A percentile compares a stretch with the other conserved stretches of the same genome.
Conservation (phyloP, 2,113 vertebrate species). For the Oryzias javanicus region DNA sequence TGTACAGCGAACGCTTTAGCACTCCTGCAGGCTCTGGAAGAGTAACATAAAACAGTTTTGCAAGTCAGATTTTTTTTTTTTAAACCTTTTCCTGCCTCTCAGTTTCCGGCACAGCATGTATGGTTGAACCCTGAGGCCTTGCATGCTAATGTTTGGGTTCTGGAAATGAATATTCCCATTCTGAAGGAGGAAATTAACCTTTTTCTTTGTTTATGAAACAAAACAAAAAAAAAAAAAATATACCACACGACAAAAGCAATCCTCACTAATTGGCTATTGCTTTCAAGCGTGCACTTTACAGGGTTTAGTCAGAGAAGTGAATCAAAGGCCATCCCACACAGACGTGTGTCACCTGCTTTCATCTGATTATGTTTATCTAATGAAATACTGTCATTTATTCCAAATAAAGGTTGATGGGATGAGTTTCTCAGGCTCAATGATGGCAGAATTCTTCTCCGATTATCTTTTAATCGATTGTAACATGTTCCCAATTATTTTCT, state of each 20-base stretch:
- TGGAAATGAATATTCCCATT: constrained; percentile 32
- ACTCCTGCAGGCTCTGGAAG: constrained; percentile 23
- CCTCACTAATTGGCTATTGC: constrained; percentile 26
- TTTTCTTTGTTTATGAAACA: constrained; percentile 24
- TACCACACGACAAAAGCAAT: not conserved
- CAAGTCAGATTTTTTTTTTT: constrained; percentile 21
- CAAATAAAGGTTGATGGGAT: constrained; percentile 21
- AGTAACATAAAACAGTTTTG: constrained; percentile 7
- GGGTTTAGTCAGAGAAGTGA: constrained; percentile 48
- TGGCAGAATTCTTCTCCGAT: too few relatives aligned
- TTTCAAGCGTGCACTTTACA: constrained; percentile 27
- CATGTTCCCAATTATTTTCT: too few relatives aligned
- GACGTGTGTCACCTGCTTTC: constrained; percentile 14
- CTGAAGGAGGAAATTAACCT: constrained; percentile 6
- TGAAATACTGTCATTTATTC: constrained; percentile 33
- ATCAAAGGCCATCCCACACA: constrained; percentile 19
- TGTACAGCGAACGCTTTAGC: constrained; percentile 1
- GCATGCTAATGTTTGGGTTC: constrained; percentile 29
- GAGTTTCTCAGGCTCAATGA: constrained; percentile 18
- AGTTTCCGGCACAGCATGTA: constrained; percentile 16
- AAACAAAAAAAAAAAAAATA: too few relatives aligned
- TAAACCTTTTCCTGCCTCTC: constrained; percentile 36
- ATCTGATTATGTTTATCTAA: constrained; percentile 39
- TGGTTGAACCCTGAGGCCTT: constrained; percentile 18
- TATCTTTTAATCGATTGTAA: too few relatives aligned